phyloP scores from a whole-genome alignment of 2,797 vertebrate species.

The Apodemus agrarius region DNA sequence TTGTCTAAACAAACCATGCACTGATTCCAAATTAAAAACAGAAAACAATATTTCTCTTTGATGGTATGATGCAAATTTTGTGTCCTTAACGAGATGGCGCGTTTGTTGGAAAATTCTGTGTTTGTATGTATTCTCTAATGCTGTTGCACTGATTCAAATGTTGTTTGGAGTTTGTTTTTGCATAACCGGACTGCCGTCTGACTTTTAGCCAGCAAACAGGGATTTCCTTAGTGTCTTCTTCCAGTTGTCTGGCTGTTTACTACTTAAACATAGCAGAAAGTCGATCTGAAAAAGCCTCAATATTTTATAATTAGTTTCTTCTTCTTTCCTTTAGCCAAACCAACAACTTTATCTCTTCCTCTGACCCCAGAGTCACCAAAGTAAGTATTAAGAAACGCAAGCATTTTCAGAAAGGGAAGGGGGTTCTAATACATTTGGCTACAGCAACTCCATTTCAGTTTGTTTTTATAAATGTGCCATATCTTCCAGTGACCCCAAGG shows the following conservation, averaged over 20 bases:
- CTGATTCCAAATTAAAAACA: conserved; percentile 84
- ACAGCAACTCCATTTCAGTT: conserved; percentile 89
- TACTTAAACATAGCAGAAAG: conserved; percentile 58
- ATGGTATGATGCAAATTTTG: conserved; percentile 70
- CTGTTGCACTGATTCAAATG: conserved; percentile 60
- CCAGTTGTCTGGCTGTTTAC: conserved; percentile 59
- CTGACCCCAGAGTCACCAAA: conserved; percentile 99
- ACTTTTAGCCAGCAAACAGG: conserved; percentile 65
- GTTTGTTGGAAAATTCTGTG: conserved; percentile 63
- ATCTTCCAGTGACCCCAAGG: conserved; percentile 99
- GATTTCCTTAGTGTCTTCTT: conserved; percentile 65
- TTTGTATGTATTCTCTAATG: conserved; percentile 66
- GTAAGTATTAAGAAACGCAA: conserved; percentile 98
- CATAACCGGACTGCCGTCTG: conserved; percentile 60
- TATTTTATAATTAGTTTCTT: conserved; percentile 83
- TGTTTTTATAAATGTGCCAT: conserved; percentile 94
- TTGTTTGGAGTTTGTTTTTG: conserved; percentile 67
- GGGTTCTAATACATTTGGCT: conserved; percentile 90
- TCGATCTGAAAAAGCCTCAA: conserved; percentile 54
- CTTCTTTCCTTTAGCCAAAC: conserved; percentile 95
- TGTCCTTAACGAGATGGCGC: conserved; percentile 61
- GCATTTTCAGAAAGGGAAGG: conserved; percentile 92
- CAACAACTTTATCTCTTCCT: conserved; percentile 99
- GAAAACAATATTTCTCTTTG: conserved; percentile 82
- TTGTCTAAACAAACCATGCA: conserved; percentile 86